Evolutionary conservation across 2,888 invertebrate species (phyloP).

Genomic region (Lagria hirta): DNA sequence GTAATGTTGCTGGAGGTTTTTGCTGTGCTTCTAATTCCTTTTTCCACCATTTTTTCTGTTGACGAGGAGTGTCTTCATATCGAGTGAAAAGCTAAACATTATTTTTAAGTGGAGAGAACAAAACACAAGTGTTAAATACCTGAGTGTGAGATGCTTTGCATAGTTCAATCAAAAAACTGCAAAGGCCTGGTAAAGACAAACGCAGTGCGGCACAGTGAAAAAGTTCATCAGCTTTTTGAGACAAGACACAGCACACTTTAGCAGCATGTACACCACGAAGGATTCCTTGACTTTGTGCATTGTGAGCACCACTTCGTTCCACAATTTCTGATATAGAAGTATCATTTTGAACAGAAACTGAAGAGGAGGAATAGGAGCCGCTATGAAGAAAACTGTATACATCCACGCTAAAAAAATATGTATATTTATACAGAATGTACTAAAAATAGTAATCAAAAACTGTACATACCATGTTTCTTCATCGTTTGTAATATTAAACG

Average conservation of each 20-base stretch:
- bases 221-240: slow-evolving; percentile 86
- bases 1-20: slow-evolving; percentile 59
- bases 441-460: slow-evolving; percentile 9
- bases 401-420: slow-evolving; percentile 73
- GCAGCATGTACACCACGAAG: slow-evolving; percentile 79
- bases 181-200: slow-evolving; percentile 80
- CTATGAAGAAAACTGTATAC: slow-evolving; percentile 80
- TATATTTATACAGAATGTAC: slow-evolving; percentile 15
- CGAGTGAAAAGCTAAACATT: slow-evolving; percentile 47
- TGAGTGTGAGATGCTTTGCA: slow-evolving; percentile 86
- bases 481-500: slow-evolving; percentile 66
- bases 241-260: slow-evolving; percentile 85
- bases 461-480: slow-evolving; percentile 75
- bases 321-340: slow-evolving; percentile 73
- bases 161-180: slow-evolving; percentile 78
- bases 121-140: slow-evolving; percentile 48
- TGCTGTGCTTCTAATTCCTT: slow-evolving; percentile 50
- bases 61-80: slow-evolving; percentile 51
- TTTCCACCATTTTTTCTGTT: slow-evolving; percentile 56
- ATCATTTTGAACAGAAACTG: slow-evolving; percentile 63
- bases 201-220: slow-evolving; percentile 88
- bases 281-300: slow-evolving; percentile 56
- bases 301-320: slow-evolving; percentile 59
- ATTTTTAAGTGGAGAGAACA: slow-evolving; percentile 2
- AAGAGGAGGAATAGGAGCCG: slow-evolving; percentile 48